Percentiles rank a stretch among this genome's conserved stretches.
These are phyloP conservation scores for Epirrhoe alternata DNA, from an alignment of 2,888 invertebrate species.

Conservation along the genomic window DNA sequence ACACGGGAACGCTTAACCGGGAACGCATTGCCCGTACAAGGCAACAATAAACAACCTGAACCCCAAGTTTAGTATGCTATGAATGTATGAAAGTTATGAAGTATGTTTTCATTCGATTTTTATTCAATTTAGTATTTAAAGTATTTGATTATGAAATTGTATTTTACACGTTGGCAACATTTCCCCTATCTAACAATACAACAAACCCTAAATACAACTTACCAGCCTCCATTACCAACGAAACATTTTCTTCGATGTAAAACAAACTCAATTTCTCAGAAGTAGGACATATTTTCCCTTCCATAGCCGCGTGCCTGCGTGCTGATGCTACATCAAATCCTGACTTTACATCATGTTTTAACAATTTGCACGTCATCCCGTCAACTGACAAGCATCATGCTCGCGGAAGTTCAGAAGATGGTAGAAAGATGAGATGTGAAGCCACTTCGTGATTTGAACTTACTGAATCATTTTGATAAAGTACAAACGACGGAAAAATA, in stretches of 20 bases:
- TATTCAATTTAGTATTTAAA: too few species aligned
- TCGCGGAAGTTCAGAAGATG: slow-evolving; percentile 24
- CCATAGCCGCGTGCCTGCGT: slow-evolving; percentile 7
- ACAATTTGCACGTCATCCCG: slow-evolving; percentile 43
- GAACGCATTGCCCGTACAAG: too few species aligned
- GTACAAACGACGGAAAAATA: too few species aligned
- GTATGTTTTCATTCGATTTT: too few species aligned
- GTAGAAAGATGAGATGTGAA: slow-evolving; percentile 3
- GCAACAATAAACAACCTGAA: too few species aligned
- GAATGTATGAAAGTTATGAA: too few species aligned
- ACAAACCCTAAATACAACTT: background rate
- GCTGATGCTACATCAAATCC: slow-evolving; percentile 31
- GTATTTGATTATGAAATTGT: too few species aligned
- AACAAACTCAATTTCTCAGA: background rate
- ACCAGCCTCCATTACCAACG: background rate
- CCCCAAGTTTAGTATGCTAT: too few species aligned
- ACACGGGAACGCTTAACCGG: too few species aligned
- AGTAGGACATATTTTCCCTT: background rate
- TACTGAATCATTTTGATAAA: background rate
- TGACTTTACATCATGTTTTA: slow-evolving; percentile 40
- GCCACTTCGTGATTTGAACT: background rate
- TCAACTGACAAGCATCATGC: slow-evolving; percentile 18
- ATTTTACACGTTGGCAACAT: background rate
- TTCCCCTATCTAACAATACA: background rate
- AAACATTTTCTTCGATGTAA: background rate